Evolutionary conservation across 1,140 invertebrate genomes (phyloP).

Genomic region (Parasteatoda tepidariorum): DNA sequence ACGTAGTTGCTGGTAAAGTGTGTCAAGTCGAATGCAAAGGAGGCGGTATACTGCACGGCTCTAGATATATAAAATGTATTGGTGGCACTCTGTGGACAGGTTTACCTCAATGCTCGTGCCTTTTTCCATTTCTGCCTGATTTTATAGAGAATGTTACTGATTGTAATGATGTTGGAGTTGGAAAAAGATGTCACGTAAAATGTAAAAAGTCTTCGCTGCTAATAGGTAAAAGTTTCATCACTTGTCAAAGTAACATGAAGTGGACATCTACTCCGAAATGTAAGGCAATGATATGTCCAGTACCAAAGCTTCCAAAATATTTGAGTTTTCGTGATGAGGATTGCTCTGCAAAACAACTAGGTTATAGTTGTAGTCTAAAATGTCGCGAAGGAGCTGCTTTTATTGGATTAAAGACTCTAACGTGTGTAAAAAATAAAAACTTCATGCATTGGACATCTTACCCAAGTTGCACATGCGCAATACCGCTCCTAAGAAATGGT

Average conservation of each 20-base stretch:
- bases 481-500: neutral
- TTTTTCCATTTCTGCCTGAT: neutral
- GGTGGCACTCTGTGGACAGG: neutral
- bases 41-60: neutral
- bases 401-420: neutral
- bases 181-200: neutral
- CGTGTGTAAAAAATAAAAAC: neutral
- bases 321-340: neutral
- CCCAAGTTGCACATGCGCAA: neutral
- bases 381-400: neutral
- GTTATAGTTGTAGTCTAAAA: neutral
- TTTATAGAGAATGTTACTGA: neutral
- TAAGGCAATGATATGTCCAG: neutral
- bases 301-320: neutral
- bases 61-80: neutral
- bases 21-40: neutral
- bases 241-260: neutral
- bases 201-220: neutral
- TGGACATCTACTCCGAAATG: neutral
- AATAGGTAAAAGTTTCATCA: neutral
- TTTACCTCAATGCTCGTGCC: slow-evolving; percentile 7
- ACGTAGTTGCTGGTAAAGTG: neutral
- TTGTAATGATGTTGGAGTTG: neutral
- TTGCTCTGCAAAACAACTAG: neutral
- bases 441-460: neutral